phyloP scores from a whole-genome alignment of 2,113 vertebrate species.

The Ramphastos sulfuratus region DNA sequence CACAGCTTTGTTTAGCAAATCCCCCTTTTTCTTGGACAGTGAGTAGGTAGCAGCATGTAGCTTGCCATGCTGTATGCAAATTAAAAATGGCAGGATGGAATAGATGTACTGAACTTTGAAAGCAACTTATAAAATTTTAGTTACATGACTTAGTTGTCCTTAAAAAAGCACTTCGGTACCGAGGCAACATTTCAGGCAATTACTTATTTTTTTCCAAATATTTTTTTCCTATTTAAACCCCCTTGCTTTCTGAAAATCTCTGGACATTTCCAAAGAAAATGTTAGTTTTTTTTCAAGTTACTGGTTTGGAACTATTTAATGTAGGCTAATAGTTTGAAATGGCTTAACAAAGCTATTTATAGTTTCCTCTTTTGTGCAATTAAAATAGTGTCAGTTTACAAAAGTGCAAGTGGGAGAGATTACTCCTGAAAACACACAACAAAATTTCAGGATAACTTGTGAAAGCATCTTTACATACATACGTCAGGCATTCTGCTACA shows the following conservation, averaged over 20 bases:
- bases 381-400: background rate
- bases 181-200: background rate
- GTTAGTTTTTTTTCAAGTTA: background rate
- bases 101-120: background rate
- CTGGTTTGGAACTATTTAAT: background rate
- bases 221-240: background rate
- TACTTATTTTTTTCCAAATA: background rate
- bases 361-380: background rate
- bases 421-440: background rate
- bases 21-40: rapidly evolving
- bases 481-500: background rate
- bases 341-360: background rate
- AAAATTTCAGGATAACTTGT: background rate
- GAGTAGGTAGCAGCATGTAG: background rate
- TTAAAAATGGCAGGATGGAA: rapidly evolving
- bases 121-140: background rate
- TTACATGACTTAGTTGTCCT: background rate
- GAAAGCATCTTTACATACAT: background rate
- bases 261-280: background rate
- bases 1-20: rapidly evolving
- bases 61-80: background rate
- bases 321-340: background rate
- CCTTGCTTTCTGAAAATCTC: background rate
- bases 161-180: background rate
- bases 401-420: background rate